phyloP scores from a whole-genome alignment of 2,113 vertebrate genomes.

The Zeus faber region DNA sequence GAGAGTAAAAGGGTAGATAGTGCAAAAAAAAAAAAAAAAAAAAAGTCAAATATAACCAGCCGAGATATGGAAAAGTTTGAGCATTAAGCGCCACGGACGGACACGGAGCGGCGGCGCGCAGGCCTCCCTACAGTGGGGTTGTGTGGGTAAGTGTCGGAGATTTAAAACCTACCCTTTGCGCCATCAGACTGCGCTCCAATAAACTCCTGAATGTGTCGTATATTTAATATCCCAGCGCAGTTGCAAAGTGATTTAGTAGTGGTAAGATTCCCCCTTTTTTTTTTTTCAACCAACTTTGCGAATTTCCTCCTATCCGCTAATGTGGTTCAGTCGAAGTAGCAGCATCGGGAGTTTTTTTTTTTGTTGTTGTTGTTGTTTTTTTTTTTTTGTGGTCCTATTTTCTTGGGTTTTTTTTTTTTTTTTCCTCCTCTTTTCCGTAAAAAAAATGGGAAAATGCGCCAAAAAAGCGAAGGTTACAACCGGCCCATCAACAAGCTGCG shows the following conservation, averaged over 20 bases:
- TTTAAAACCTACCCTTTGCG: constrained; percentile 99
- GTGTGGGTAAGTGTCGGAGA: constrained; percentile 91
- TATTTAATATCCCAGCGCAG: constrained; percentile 97
- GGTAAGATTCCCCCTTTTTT: constrained; percentile 80
- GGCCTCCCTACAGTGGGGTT: constrained; percentile 88
- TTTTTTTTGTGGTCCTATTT: constrained; percentile 81
- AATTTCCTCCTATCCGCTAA: constrained; percentile 91
- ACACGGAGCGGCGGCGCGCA: constrained; percentile 69
- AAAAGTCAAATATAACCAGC: constrained; percentile 79
- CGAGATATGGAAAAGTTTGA: constrained; percentile 78
- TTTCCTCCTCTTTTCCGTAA: constrained; percentile 76
- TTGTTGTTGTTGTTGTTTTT: no score
- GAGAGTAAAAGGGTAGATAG: constrained; percentile 60
- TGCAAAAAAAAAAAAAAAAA: no score
- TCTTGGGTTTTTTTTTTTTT: constrained; percentile 81
- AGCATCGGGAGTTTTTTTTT: constrained; percentile 82
- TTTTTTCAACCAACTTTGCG: constrained; percentile 84
- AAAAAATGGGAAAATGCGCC: constrained; percentile 76
- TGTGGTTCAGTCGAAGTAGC: constrained; percentile 76
- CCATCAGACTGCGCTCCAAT: constrained; percentile 99
- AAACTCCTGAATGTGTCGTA: constrained; percentile 97
- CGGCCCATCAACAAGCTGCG: constrained; percentile 99
- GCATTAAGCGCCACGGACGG: constrained; percentile 81
- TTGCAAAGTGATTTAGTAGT: constrained; percentile 90
- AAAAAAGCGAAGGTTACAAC: constrained; percentile 95